These are phyloP conservation scores for Zaprionus lineosus DNA, from an alignment of 2,888 invertebrate species.

Conservation along the genomic window DNA sequence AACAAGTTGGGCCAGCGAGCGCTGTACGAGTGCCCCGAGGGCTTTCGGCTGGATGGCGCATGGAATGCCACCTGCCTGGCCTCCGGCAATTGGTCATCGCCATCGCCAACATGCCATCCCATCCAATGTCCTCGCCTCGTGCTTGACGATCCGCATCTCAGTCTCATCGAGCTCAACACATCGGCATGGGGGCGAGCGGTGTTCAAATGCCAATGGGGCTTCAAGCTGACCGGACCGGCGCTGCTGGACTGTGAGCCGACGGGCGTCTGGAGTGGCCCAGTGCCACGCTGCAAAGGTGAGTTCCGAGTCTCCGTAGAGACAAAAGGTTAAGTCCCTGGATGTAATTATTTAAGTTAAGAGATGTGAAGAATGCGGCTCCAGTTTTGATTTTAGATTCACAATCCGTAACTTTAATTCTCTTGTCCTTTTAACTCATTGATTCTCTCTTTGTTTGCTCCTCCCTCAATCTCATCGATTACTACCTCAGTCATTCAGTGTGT, in stretches of 20 bases:
- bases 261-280: constrained; percentile 90
- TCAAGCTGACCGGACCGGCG: constrained; percentile 89
- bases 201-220: constrained; percentile 93
- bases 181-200: constrained; percentile 91
- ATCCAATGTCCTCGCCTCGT: constrained; percentile 90
- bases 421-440: too few species aligned
- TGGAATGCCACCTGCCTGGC: constrained; percentile 91
- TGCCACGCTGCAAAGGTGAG: constrained; percentile 90
- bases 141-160: constrained; percentile 88
- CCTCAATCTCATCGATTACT: background rate
- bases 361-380: too few species aligned
- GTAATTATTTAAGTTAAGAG: too few species aligned
- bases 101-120: constrained; percentile 88
- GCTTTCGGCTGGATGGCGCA: constrained; percentile 90
- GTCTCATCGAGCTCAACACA: constrained; percentile 90
- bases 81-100: constrained; percentile 91
- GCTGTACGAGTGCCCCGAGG: constrained; percentile 87
- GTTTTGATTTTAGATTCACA: too few species aligned
- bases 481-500: constrained; percentile 91
- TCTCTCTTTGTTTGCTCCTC: background rate
- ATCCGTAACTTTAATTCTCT: background rate
- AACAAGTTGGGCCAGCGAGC: constrained; percentile 90
- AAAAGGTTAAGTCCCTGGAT: background rate
- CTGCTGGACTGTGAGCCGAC: constrained; percentile 91
- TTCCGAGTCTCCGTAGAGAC: constrained; percentile 22